Evolutionary conservation across 2,888 invertebrate species (phyloP), one percentile per base, ranked within the genome.

Genomic region (Nomada flava): DNA sequence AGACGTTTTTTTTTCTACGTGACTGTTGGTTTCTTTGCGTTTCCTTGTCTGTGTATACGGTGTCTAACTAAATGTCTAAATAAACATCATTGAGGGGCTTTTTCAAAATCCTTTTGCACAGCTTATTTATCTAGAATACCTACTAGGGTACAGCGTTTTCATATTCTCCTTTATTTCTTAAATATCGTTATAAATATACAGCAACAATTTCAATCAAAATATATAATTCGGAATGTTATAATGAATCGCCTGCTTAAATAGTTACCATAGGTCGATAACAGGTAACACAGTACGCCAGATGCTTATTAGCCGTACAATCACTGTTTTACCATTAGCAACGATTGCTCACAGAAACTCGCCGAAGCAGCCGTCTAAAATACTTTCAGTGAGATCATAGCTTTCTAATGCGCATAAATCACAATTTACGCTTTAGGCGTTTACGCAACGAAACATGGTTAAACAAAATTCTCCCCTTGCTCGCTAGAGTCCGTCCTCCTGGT

Each of bases 391-490:
- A 53, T 20, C 36, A 18, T 13, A 11, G 15, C 2, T 20, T 0
- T 15, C 4, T 29, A 52, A 52, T 64, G 26, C 26, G 29, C 7
- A 9, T 26, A 11, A 26, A 9, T 20, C 10, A 18, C 3, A 47
- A 53, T 10, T n/a, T 11, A 4, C 0, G 36, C 36, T 36, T 1
- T 36, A 1, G 36, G 7, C 36, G 36, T 36, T 36, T 36, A 36
- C 7, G 2, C 1, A 9, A 9, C 59, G 13, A 11, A 10, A 2
- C 2, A 15, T 20, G 2, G 60, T 90, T 85, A 92, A 76, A 93
- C 90, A 71, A 92, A 93, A 74, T 92, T 92, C 67, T 93, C 93
- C 20, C 89, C 90, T 55, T 92, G 92, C 70, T 92, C 91, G 1
- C 62, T 63, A 11, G 55, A 15, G 18, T 76, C 44, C 2, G 68